Conservation (phyloP, 2,797 vertebrate genomes). For the Megalops cyprinoides region DNA sequence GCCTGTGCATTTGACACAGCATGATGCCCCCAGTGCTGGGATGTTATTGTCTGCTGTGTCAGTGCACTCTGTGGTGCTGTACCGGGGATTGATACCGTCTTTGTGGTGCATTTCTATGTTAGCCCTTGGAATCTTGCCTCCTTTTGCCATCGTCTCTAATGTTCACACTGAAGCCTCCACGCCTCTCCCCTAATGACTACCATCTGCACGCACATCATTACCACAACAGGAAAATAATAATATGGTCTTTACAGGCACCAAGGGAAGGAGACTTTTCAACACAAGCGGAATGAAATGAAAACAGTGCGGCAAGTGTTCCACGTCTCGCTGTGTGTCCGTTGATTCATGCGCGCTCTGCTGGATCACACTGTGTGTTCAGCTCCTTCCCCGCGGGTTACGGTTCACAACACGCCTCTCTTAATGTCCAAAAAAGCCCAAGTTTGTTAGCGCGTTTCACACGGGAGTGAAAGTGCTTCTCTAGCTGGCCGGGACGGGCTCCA, state of each 20-base stretch:
- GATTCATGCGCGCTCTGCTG: background rate
- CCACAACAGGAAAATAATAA: background rate
- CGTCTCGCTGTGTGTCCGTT: background rate
- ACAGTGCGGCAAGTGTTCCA: background rate
- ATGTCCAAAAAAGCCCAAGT: background rate
- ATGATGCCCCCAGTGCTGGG: too few relatives aligned
- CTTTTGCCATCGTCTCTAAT: too few relatives aligned
- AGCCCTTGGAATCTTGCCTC: too few relatives aligned
- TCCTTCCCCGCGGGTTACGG: background rate
- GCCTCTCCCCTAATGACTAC: background rate
- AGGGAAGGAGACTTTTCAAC: background rate
- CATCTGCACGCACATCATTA: background rate
- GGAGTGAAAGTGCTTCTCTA: background rate
- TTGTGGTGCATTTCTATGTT: background rate
- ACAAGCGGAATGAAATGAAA: background rate
- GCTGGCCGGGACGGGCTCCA: background rate
- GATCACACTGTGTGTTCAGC: background rate
- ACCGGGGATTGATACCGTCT: background rate
- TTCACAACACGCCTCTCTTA: background rate
- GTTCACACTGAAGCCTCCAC: background rate
- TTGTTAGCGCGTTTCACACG: background rate
- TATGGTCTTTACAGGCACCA: background rate
- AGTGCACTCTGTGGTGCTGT: background rate
- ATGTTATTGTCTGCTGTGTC: background rate
- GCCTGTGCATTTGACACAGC: too few relatives aligned